These are phyloP conservation scores for Tachina grossa DNA, from an alignment of 2,888 invertebrate species.

Conservation along the genomic window DNA sequence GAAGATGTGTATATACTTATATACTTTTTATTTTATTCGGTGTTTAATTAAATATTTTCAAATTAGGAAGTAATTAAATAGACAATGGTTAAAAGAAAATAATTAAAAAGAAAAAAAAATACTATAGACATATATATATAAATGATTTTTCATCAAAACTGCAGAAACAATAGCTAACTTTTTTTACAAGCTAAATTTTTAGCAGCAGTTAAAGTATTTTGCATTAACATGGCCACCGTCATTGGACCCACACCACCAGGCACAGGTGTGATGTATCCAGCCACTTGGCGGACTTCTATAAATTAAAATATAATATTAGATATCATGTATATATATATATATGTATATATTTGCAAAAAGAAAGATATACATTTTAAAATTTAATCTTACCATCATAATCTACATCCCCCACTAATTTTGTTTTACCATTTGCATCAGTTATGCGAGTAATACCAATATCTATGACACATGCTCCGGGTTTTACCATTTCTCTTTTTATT, in stretches of 20 bases:
- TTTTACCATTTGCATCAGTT: conserved; percentile 86
- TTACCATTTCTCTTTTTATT: conserved; percentile 92
- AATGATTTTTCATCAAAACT: conserved; percentile 30
- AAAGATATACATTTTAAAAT: not conserved
- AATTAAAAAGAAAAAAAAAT: conserved; percentile 53
- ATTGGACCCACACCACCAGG: conserved; percentile 97
- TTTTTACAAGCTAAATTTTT: conserved; percentile 79
- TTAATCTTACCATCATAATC: conserved; percentile 88
- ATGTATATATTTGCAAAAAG: not conserved
- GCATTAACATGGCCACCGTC: conserved; percentile 97
- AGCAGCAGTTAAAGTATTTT: conserved; percentile 92
- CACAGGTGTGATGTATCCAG: conserved; percentile 94
- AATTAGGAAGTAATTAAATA: conserved; percentile 7
- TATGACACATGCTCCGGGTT: conserved; percentile 93
- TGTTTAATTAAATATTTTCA: not conserved
- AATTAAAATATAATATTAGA: conserved; percentile 81
- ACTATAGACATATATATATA: conserved; percentile 29
- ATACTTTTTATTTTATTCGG: too few relatives aligned
- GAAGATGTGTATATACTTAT: not conserved
- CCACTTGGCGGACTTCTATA: conserved; percentile 89
- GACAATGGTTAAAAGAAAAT: conserved; percentile 27
- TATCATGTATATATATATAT: conserved; percentile 51
- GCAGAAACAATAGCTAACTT: conserved; percentile 7
- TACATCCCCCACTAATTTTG: conserved; percentile 93
- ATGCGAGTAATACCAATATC: conserved; percentile 94